These are phyloP conservation scores for Ceramica pisi DNA, from an alignment of 2,888 invertebrate species.

Conservation along the genomic window DNA sequence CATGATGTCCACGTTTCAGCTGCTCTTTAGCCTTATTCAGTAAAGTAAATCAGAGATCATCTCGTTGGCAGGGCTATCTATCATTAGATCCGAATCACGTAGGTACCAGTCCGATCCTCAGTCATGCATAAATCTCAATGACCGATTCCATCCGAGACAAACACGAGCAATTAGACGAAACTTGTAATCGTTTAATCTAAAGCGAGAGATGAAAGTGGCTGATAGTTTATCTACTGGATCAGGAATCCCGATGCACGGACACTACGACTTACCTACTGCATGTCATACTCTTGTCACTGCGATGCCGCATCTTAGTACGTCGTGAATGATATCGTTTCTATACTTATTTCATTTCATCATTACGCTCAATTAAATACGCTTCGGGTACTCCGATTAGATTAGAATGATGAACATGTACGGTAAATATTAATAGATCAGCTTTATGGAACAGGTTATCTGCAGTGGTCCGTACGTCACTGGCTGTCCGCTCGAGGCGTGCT, in stretches of 20 bases:
- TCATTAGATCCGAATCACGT: conserved; percentile 69
- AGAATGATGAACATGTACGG: conserved; percentile 66
- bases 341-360: conserved; percentile 71
- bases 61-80: conserved; percentile 66
- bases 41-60: conserved; percentile 66
- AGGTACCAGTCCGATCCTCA: conserved; percentile 72
- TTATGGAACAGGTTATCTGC: conserved; percentile 68
- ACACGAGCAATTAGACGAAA: conserved; percentile 88
- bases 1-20: conserved; percentile 42
- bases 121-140: conserved; percentile 83
- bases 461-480: conserved; percentile 69
- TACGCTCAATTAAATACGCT: conserved; percentile 71
- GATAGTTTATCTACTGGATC: conserved; percentile 80
- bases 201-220: conserved; percentile 87
- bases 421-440: conserved; percentile 69
- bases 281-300: conserved; percentile 82
- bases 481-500: conserved; percentile 64
- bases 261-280: conserved; percentile 70
- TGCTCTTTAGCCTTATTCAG: conserved; percentile 58
- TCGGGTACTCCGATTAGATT: conserved; percentile 68
- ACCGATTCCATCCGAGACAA: conserved; percentile 81
- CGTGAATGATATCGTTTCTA: conserved; percentile 62
- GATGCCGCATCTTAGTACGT: conserved; percentile 70
- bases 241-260: conserved; percentile 69
- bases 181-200: conserved; percentile 88